phyloP scores from a whole-genome alignment of 2,113 vertebrate species.

The Leptobrachium ailaonicum region DNA sequence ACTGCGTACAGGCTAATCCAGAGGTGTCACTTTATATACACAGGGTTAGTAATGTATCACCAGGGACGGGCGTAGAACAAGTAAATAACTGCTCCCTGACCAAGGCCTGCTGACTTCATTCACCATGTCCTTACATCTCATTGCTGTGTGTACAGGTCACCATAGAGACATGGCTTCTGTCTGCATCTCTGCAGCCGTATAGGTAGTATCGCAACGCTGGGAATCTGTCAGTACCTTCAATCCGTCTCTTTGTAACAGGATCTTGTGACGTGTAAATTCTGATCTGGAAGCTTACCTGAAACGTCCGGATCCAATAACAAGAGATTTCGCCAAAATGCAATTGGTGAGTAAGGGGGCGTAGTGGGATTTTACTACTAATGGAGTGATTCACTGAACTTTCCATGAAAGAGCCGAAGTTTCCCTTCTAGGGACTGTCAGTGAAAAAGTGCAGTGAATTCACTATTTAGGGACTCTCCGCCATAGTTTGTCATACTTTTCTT shows the following conservation, averaged over 20 bases:
- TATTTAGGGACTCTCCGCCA: neutral
- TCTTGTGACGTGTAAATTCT: no score
- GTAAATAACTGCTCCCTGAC: neutral
- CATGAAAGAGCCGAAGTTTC: no score
- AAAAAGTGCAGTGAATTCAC: neutral
- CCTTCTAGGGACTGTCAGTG: no score
- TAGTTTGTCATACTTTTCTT: neutral
- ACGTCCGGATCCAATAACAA: no score
- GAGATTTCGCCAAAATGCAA: no score
- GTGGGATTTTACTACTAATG: no score
- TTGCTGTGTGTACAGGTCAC: constrained; percentile 27
- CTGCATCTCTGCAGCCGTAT: neutral
- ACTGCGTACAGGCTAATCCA: neutral
- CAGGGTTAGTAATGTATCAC: neutral
- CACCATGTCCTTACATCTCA: neutral
- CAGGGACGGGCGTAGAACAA: neutral
- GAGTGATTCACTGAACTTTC: no score
- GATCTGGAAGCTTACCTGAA: no score
- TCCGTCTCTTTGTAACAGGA: neutral
- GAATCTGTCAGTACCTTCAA: neutral
- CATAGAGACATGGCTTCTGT: constrained; percentile 14
- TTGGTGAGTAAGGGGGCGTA: no score
- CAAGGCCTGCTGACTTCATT: neutral
- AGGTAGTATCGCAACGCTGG: neutral
- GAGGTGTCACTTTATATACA: neutral